A percentile compares a stretch with the other conserved stretches of the same genome.
These are phyloP conservation scores for Diplodus sargus DNA, from an alignment of 2,797 vertebrate genomes.

Conservation along the genomic window DNA sequence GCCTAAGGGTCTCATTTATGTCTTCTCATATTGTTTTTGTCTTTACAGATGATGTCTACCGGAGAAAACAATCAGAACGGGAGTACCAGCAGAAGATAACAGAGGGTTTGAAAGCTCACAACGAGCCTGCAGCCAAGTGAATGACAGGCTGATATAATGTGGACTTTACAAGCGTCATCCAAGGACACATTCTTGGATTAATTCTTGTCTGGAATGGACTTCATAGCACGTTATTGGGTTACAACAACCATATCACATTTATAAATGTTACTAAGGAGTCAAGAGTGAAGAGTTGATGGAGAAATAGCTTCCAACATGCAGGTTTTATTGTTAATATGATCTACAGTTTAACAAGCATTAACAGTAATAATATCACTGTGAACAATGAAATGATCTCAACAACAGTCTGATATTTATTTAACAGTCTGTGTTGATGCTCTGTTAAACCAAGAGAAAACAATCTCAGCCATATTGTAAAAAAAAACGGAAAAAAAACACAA, in stretches of 20 bases:
- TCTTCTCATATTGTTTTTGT: constrained; percentile 21
- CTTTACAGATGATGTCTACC: constrained; percentile 94
- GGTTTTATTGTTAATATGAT: constrained; percentile 63
- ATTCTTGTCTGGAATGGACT: constrained; percentile 9
- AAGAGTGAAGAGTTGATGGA: constrained; percentile 30
- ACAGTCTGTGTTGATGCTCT: constrained; percentile 3
- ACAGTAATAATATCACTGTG: constrained; percentile 16
- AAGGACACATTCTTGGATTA: constrained; percentile 47
- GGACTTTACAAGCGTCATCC: constrained; percentile 31
- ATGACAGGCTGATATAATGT: constrained; percentile 16
- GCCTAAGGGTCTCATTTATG: constrained; percentile 5
- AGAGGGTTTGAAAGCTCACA: constrained; percentile 71
- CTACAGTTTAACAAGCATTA: constrained; percentile 26
- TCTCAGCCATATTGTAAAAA: constrained; percentile 11
- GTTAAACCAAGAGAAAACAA: neutral
- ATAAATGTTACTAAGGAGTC: constrained; percentile 6
- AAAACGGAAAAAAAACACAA: constrained; percentile 7
- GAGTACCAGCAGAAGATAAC: constrained; percentile 85
- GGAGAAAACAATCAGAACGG: constrained; percentile 93
- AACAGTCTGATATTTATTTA: constrained; percentile 1
- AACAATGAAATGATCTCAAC: constrained; percentile 7
- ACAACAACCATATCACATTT: constrained; percentile 7
- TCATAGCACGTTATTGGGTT: neutral
- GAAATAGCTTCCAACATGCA: constrained; percentile 59
- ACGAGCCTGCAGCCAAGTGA: constrained; percentile 78